Conservation (phyloP, 2,113 vertebrate species). For the Perca schrenkii region DNA sequence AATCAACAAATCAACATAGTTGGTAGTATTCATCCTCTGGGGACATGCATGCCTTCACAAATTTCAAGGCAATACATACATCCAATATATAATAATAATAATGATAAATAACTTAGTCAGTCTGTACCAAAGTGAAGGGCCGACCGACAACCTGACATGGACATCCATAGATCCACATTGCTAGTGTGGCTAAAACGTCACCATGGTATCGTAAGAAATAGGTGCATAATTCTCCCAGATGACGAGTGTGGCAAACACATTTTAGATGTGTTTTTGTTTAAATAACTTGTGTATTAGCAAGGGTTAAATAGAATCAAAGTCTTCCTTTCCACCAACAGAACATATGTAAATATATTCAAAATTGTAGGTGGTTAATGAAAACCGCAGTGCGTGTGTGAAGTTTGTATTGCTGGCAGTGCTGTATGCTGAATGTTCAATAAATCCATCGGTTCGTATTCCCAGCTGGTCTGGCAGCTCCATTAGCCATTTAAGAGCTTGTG, state of each 20-base stretch:
- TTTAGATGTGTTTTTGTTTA: background rate
- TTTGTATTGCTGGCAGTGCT: slow-evolving; percentile 52
- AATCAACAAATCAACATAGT: too few species aligned
- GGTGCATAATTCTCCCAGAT: background rate
- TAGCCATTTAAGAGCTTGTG: slow-evolving; percentile 72
- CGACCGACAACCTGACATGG: too few species aligned
- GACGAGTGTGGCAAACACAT: background rate
- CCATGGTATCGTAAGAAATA: background rate
- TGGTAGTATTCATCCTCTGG: too few species aligned
- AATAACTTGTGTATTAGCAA: background rate
- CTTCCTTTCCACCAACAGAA: background rate
- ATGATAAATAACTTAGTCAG: too few species aligned
- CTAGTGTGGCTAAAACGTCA: background rate
- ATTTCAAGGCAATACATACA: too few species aligned
- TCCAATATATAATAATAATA: too few species aligned
- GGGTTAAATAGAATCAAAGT: background rate
- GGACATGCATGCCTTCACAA: too few species aligned
- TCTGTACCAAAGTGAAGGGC: too few species aligned
- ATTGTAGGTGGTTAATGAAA: slow-evolving; percentile 1
- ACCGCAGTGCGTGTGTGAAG: slow-evolving; percentile 21
- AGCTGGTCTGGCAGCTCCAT: slow-evolving; percentile 66
- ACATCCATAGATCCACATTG: background rate
- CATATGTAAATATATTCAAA: slow-evolving; percentile 25
- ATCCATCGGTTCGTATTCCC: slow-evolving; percentile 70
- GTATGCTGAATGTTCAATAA: slow-evolving; percentile 66